Evolutionary conservation across 30 jellyfish, hydroid and myxozoan genomes (phyloP), one percentile per base, ranked within the genome.

Genomic region (Rhopilema esculentum): DNA sequence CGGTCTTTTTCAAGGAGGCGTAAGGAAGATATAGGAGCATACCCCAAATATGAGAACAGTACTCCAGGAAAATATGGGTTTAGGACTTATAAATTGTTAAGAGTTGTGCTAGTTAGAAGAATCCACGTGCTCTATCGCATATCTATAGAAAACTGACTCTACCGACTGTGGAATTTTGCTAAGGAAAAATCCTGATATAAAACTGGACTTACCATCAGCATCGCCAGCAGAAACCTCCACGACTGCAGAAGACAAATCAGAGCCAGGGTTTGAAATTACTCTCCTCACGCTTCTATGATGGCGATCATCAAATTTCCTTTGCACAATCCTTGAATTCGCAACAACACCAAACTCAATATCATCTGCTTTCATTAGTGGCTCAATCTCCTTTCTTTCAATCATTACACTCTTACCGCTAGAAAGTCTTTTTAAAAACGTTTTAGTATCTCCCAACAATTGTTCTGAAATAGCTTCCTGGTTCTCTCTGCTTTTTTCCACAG

Each of bases 331-430:
- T 27, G 91, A 49, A 29, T 67, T 66, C 32, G 65, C 49, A 1
- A 20, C 19, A 18, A 21, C 51, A 20, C 61, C 52, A 16, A 72
- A 50, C 32, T 62, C 75, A 33, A 84, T 18, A 16, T 84, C 93
- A 30, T 22, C 31, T 16, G 75, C 85, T 30, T 72, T 63, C 93
- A 72, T 84, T 53, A 84, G 61, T 16, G 87, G 82, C 50, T 71
- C 86, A 23, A 72, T 17, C 52, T 27, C 27, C 1, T 29, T 61
- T 31, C 67, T 29, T 32, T 72, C 87, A 1, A 84, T 23, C 52
- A 51, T 27, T 21, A 84, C 80, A 31, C 66, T 69, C 66, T 84
- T 72, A 8, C 87, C 93, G 48, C 93, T 84, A 2, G 91, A 83
- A 24, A 69, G 66, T 33, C 87, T 73, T 32, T 64, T 84, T 16